These are phyloP conservation scores for Mormyrus proboscirostris DNA, from an alignment of 2,797 vertebrate species.

Conservation along the genomic window DNA sequence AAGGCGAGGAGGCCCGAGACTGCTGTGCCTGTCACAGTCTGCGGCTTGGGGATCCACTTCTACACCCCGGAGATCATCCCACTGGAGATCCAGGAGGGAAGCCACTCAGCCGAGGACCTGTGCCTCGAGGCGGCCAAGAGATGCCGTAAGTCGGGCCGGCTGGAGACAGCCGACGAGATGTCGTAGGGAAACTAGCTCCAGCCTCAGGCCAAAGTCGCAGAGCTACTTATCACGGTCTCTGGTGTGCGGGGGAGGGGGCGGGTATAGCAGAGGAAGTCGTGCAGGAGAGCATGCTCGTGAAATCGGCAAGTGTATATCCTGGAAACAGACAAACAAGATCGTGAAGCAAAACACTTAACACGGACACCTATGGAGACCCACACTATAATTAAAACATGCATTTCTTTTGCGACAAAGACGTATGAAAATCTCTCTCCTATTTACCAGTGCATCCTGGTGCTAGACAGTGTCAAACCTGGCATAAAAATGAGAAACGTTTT, in stretches of 20 bases:
- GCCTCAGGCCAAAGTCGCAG: neutral
- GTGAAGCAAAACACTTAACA: neutral
- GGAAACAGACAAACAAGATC: neutral
- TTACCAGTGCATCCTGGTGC: neutral
- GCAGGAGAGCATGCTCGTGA: neutral
- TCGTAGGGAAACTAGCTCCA: neutral
- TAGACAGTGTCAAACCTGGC: neutral
- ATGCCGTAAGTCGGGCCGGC: constrained; percentile 54
- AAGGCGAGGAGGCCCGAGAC: constrained; percentile 56
- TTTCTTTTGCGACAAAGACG: neutral
- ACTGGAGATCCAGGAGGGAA: constrained; percentile 52
- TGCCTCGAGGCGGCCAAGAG: constrained; percentile 66
- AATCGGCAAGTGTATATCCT: neutral
- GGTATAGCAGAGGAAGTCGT: neutral
- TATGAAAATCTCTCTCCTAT: neutral
- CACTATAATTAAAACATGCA: neutral
- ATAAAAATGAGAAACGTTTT: neutral
- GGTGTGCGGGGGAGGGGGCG: neutral
- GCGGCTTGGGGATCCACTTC: constrained; percentile 66
- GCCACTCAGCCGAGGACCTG: constrained; percentile 66
- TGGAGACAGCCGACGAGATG: neutral
- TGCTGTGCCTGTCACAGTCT: constrained; percentile 46
- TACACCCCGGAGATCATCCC: constrained; percentile 61
- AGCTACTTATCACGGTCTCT: neutral
- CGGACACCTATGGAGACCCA: neutral